Percentiles rank a stretch among this genome's conserved stretches.
phyloP scores from a whole-genome alignment of 2,888 invertebrate genomes.

The Agapostemon virescens region DNA sequence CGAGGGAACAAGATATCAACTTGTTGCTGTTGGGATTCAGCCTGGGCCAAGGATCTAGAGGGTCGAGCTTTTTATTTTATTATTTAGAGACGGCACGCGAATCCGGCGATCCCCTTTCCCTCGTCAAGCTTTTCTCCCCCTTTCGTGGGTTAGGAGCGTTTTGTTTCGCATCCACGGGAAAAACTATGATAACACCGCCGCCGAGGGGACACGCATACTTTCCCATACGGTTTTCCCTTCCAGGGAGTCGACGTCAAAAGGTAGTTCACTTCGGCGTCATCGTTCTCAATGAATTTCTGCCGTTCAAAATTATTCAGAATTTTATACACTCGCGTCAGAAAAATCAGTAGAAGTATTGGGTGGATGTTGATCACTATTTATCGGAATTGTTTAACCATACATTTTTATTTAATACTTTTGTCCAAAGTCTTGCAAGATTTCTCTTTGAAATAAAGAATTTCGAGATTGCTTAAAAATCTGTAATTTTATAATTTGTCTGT shows the following conservation, averaged over 20 bases:
- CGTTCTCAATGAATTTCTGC: not conserved
- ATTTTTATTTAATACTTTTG: too few relatives aligned
- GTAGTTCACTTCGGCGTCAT: not conserved
- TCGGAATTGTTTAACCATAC: too few relatives aligned
- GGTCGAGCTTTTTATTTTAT: constrained; percentile 67
- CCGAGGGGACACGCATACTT: not conserved
- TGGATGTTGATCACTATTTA: not conserved
- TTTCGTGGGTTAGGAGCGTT: constrained; percentile 44
- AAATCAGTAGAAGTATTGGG: not conserved
- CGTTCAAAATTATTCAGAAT: not conserved
- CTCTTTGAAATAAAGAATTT: too few relatives aligned
- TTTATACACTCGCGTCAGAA: not conserved
- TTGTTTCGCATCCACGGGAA: constrained; percentile 47
- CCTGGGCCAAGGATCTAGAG: constrained; percentile 68
- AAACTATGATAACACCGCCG: not conserved
- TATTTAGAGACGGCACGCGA: constrained; percentile 68
- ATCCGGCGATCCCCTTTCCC: constrained; percentile 52
- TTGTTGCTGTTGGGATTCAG: constrained; percentile 76
- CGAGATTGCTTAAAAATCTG: too few relatives aligned
- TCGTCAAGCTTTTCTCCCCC: constrained; percentile 27
- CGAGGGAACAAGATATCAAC: constrained; percentile 77
- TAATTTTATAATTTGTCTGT: too few relatives aligned
- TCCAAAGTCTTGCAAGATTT: too few relatives aligned
- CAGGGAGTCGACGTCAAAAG: not conserved
- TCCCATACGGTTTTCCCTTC: not conserved